Base-by-base conservation (phyloP, 2,797 vertebrate species). In the Typhlichthys subterraneus region DNA sequence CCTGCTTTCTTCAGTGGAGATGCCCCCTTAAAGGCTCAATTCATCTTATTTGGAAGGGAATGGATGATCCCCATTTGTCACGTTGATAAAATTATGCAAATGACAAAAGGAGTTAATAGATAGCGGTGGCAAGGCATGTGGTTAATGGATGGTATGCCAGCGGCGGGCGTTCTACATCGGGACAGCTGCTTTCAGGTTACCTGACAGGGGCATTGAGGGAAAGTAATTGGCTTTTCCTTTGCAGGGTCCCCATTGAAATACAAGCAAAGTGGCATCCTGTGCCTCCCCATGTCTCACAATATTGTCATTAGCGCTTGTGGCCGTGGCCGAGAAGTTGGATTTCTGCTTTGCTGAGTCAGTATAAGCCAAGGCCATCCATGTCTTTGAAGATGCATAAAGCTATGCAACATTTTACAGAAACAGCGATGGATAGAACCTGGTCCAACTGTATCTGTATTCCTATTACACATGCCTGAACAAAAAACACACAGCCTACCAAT, bases 41-140 rank as follows among this genome's bases (percentile, higher is more conserved):
- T 90, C 76, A 87, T 91, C 88, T 89, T 91, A 70, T 85, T 87
- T 70, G 62, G 76, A 83, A 81, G 79, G 72, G 73, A 90, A 87
- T 71, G 82, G 83, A 87, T 85, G 84, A 85, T 90, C 79, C 87
- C 80, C 84, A 85, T 91, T 89, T 90, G 87, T 91, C 89, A 90
- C 75, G 64, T 88, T 90, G 89, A 87, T 89, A 85, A 88, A 91
- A 92, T 91, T 91, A 92, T 91, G 91, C 87, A 93, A 90, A 92
- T 91, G 85, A 88, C 80, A 92, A 84, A 86, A 84, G 81, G 81
- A 81, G 71, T 87, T 90, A 91, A 90, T 88, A 90, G 89, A 91
- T 88, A 88, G 90, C 72, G 67, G 72, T 65, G 82, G 80, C 75
- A 38, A 85, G 81, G 82, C 85, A 81, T 75, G 69, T 56, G 80